A percentile compares a stretch with the other conserved stretches of the same genome.
Evolutionary conservation across 2,113 vertebrate species (phyloP).

Genomic region (Mystacornis crossleyi): DNA sequence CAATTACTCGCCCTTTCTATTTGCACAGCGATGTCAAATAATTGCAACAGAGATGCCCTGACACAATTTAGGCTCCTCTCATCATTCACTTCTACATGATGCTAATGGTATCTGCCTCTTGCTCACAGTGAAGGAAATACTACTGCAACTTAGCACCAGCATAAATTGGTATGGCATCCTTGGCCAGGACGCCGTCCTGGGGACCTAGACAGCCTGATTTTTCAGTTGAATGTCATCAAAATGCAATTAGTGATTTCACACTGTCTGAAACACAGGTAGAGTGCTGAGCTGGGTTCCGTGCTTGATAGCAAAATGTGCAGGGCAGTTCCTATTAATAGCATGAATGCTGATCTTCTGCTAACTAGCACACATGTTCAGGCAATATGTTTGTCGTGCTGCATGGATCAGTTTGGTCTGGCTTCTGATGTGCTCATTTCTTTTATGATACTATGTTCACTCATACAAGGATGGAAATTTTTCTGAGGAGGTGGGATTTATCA

Average conservation of each 20-base stretch:
- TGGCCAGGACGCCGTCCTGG: background rate
- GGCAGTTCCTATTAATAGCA: background rate
- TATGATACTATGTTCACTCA: accelerated
- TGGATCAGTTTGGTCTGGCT: background rate
- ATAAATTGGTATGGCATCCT: background rate
- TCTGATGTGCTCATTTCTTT: background rate
- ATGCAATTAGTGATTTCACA: background rate
- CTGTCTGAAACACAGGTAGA: background rate
- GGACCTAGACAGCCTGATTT: background rate
- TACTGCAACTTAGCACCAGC: background rate
- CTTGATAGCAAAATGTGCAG: background rate
- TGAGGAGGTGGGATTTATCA: background rate
- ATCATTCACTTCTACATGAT: background rate
- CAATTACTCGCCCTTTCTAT: background rate
- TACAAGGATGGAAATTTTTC: background rate
- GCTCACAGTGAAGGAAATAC: background rate
- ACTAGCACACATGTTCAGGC: background rate
- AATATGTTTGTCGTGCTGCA: background rate
- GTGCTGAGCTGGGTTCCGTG: background rate
- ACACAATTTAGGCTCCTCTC: background rate
- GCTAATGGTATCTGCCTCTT: background rate
- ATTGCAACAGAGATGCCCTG: background rate
- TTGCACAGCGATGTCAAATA: background rate
- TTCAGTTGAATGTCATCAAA: background rate
- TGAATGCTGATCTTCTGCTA: background rate